Evolutionary conservation across 35 echinoderm and acorn worm species (phyloP).

Genomic region (Acanthaster planci): DNA sequence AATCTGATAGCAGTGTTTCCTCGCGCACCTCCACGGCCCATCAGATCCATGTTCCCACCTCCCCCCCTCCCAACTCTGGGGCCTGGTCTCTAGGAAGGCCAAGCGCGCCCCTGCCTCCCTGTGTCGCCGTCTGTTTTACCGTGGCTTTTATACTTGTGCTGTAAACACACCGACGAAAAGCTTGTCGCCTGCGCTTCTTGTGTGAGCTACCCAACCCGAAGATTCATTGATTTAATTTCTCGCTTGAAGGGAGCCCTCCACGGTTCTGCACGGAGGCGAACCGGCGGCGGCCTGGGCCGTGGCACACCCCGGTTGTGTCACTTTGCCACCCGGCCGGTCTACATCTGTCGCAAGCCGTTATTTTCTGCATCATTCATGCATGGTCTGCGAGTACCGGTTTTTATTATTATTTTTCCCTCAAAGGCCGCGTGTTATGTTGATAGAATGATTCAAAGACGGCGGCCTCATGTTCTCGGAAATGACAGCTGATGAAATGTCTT

Average conservation of each 20-base stretch:
- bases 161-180: too few species aligned
- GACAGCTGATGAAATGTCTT: not conserved
- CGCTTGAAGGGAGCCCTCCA: constrained; percentile 7
- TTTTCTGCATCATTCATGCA: constrained; percentile 26
- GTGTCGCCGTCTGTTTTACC: too few species aligned
- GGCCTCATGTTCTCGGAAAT: not conserved
- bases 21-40: too few species aligned
- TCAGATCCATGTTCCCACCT: too few species aligned
- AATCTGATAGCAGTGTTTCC: too few species aligned
- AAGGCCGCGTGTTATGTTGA: too few species aligned
- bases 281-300: not conserved
- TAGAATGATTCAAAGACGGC: too few species aligned
- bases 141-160: too few species aligned
- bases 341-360: constrained; percentile 11
- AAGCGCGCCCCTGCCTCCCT: too few species aligned
- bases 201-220: not conserved
- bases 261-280: not conserved
- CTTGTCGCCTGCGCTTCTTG: not conserved
- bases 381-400: not conserved
- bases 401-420: too few species aligned
- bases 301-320: not conserved
- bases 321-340: constrained; percentile 10
- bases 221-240: constrained; percentile 24
- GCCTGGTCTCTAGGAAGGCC: too few species aligned
- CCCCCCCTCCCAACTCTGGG: too few species aligned